A percentile compares a stretch with the other conserved stretches of the same genome.
phyloP scores from a whole-genome alignment of 2,113 vertebrate genomes.

The Cariama cristata region DNA sequence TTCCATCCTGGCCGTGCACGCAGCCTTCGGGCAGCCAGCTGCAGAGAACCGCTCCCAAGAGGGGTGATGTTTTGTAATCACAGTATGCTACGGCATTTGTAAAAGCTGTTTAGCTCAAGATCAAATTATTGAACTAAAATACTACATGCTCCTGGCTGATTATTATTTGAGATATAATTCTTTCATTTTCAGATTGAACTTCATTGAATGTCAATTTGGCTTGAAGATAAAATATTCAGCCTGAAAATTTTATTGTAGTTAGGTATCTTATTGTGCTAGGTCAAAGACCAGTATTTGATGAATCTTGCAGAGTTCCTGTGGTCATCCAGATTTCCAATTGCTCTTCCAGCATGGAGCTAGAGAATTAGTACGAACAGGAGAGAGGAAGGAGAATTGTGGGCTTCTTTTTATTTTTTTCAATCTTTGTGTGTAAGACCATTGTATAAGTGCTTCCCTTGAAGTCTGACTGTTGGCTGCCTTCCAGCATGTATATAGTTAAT shows the following conservation, averaged over 20 bases:
- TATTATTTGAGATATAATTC: background rate
- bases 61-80: background rate
- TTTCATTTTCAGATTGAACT: background rate
- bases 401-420: background rate
- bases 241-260: background rate
- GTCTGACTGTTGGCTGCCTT: background rate
- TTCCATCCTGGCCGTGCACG: fast-evolving
- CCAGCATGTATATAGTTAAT: background rate
- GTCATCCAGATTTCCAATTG: background rate
- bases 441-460: background rate
- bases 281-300: background rate
- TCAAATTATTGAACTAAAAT: background rate
- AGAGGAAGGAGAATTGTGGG: background rate
- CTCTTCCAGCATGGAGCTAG: background rate
- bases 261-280: background rate
- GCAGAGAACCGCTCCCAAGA: background rate
- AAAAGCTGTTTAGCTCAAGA: background rate
- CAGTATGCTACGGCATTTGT: background rate
- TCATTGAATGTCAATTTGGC: background rate
- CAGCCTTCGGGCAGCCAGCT: fast-evolving
- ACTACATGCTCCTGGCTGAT: background rate
- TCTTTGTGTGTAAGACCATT: background rate
- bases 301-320: background rate
- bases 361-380: background rate
- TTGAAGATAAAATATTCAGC: background rate